Base-by-base conservation (phyloP, 2,113 vertebrate species). In the Otus sunia region DNA sequence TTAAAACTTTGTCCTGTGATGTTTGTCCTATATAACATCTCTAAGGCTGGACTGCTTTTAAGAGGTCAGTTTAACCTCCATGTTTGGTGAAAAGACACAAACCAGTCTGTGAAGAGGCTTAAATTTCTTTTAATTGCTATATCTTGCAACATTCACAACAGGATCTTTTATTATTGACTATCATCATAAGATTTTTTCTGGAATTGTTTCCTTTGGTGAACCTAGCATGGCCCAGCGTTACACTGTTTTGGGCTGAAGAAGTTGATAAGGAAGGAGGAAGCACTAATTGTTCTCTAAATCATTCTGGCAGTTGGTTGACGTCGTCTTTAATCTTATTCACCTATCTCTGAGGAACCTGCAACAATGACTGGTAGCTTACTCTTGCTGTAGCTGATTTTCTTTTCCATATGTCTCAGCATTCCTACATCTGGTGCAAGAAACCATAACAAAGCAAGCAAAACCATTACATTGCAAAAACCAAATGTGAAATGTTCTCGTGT, bases 361-460 rank as follows among this genome's bases (percentile, higher is more conserved):
- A 12, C n/a, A 64, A 29, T 0, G 6, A 45, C 43, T 87, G 84
- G 52, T 75, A 85, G 85, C 75, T 82, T 3, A 5, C 26, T 85
- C 78, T 93, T 88, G 32, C 85, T 82, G 75, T 50, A 86, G 76
- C 56, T 92, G 86, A 58, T 91, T 92, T 95, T 89, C 43, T 92
- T 92, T 76, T 89, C 83, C 86, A 43, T 81, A 78, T 89, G 77
- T 94, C 58, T 79, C 77, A 86, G 53, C 77, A 79, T 90, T 97
- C 71, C 66, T 90, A 86, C 74, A 86, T 94, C 92, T 96, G 87
- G 71, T 90, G 36, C 56, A 92, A 92, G 92, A 96, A 95, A 93
- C 69, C 62, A 34, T 96, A 90, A 94, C 93, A 96, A 88, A 93
- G 81, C 58, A 85, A 91, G 53, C n/a, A 92, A 92, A 97, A 74